phyloP scores from a whole-genome alignment of 2,797 vertebrate genomes.

The Gymnothorax javanicus region DNA sequence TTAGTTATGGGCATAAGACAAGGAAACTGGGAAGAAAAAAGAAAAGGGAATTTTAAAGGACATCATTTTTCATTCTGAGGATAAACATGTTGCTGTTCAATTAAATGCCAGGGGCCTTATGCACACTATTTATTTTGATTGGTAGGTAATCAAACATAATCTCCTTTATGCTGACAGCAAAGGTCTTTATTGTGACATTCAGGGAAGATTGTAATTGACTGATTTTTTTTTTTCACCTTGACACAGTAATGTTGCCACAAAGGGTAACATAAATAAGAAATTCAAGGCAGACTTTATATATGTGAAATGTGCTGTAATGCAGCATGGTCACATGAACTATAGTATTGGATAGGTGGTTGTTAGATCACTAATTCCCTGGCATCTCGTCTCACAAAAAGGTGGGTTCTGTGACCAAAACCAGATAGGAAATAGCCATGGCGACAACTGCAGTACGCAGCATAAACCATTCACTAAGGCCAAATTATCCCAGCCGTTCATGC shows the following conservation, averaged over 20 bases:
- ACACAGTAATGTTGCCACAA: neutral
- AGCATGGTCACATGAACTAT: neutral
- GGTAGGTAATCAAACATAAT: conserved; percentile 24
- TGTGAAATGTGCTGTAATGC: neutral
- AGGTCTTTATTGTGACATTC: conserved; percentile 10
- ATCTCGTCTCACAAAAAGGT: neutral
- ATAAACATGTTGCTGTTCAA: neutral
- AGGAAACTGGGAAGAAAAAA: neutral
- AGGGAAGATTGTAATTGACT: neutral
- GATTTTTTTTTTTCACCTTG: neutral
- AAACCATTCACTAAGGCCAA: neutral
- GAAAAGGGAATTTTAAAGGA: neutral
- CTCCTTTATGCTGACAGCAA: conserved; percentile 26
- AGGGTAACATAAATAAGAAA: neutral
- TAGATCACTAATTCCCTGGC: neutral
- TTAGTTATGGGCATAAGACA: conserved; percentile 20
- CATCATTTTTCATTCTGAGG: conserved; percentile 9
- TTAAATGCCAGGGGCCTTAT: conserved; percentile 1
- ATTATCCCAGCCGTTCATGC: conserved; percentile 6
- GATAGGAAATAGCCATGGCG: neutral
- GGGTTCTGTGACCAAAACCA: neutral
- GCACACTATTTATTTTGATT: conserved; percentile 28
- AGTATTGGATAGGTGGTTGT: neutral
- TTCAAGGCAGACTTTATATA: neutral
- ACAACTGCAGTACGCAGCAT: conserved; percentile 7